Conservation (phyloP, 2,113 vertebrate species). For the Urocynchramus pylzowi region DNA sequence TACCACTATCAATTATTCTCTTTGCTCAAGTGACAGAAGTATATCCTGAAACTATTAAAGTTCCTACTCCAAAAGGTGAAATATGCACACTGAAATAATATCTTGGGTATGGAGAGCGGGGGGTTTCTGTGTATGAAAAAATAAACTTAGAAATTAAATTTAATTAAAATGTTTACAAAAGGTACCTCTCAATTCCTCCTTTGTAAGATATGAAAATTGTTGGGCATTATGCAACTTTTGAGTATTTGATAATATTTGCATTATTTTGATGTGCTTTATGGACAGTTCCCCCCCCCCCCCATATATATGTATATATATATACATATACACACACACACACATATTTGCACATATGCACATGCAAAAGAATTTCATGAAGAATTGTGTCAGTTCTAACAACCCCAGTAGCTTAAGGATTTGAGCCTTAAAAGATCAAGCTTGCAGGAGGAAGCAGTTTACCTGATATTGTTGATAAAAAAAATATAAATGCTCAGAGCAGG, state of each 20-base stretch:
- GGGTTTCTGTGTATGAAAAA: neutral
- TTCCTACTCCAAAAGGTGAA: neutral
- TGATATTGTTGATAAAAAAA: neutral
- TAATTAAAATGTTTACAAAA: neutral
- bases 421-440: neutral
- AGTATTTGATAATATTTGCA: neutral
- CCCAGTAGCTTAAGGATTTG: neutral
- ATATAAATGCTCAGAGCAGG: neutral
- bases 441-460: neutral
- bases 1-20: neutral
- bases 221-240: neutral
- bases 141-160: neutral
- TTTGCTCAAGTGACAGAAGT: conserved; percentile 1
- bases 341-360: neutral
- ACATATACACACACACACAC: too few relatives aligned
- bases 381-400: neutral
- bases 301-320: neutral
- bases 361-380: neutral
- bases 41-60: neutral
- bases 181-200: neutral
- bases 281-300: neutral
- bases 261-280: neutral
- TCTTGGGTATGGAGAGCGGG: neutral
- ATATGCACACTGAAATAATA: neutral
- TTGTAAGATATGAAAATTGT: neutral